Base-by-base conservation (phyloP, 2,797 vertebrate species). In the Tokudaia muenninki region DNA sequence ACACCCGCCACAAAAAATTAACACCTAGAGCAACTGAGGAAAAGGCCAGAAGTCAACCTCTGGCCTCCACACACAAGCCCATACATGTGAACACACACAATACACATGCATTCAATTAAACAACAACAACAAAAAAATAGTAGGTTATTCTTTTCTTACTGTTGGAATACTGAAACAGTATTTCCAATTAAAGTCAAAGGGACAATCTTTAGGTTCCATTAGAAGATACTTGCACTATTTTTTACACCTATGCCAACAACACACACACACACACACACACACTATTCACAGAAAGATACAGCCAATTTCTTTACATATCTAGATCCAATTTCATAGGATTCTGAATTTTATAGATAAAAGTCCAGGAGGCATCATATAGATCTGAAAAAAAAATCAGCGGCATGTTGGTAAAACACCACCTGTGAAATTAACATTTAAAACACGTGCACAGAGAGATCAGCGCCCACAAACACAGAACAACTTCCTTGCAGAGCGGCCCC, bases 261-360 rank as follows among this genome's bases (percentile, higher is more conserved):
- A 72, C 4, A 80, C 12, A 55, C 63, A 13, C 52, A n/a, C 16
- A 3, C 50, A 72, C 16, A n/a, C 29, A 74, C 4, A 81, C 17
- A 57, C 74, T 59, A 93, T 37, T 91, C 4, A 10, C 17, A 94
- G 3, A 67, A 92, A 90, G 63, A 91, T 34, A 44, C 22, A 83
- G 1, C 12, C 26, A 88, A 63, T 59, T 24, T 95, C 50, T 94
- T 67, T 72, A 65, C 17, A 52, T 63, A 90, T 75, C 6, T 63
- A 31, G 41, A 52, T 77, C 94, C 31, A 31, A 72, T 44, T 75
- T 59, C 21, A 80, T 0, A 91, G n/a, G 52, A n/a, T 55, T 82
- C 75, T 93, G 19, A 61, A 91, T 89, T 88, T 88, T 21, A 84
- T 47, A 93, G 11, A 92, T 17, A 50, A 34, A 37, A 59, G 29